Evolutionary conservation across 2,888 invertebrate species (phyloP), one percentile per base, ranked within the genome.

Genomic region (Chelonus formosanus): DNA sequence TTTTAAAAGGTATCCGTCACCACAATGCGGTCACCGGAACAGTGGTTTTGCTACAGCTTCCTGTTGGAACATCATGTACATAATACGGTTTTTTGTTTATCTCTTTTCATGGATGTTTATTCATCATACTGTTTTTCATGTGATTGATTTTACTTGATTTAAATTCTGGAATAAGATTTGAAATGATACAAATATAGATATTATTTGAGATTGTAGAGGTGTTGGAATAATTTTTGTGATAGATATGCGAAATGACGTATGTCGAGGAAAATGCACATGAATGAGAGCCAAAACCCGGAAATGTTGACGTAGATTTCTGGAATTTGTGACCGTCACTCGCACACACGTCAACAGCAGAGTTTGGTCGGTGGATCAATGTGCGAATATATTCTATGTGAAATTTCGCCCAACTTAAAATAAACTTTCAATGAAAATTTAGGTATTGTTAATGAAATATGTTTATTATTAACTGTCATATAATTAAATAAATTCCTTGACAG

Each of bases 231-330:
- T 53, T 67, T 57, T 45, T 70, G 68, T 70, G 69, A 72, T 65
- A 58, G 68, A 67, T 63, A 68, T 72, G 59, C 66, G 45, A 48
- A 31, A 72, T 70, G 71, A 70, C 67, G 65, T 59, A 69, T 70
- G 71, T 59, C 50, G 44, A 31, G 63, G 50, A 62, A 57, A 63
- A 56, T 43, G 61, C 44, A 57, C 40, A 52, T 35, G 31, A 50
- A 40, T 5, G 52, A 58, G 52, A 65, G 50, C 52, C 32, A 62
- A 62, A 50, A 57, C 52, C 40, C 60, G 62, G 53, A 67, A 67
- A 67, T 47, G 62, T 63, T 50, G 62, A 62, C 66, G 66, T 44
- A 40, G 53, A 60, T 65, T 59, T 55, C 7, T 45, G 44, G 44
- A 67, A 62, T 67, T 63, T 63, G 67, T 58, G 54, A 67, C 57